Conservation (phyloP, 2,113 vertebrate genomes). For the Phrynosoma blainvillii region DNA sequence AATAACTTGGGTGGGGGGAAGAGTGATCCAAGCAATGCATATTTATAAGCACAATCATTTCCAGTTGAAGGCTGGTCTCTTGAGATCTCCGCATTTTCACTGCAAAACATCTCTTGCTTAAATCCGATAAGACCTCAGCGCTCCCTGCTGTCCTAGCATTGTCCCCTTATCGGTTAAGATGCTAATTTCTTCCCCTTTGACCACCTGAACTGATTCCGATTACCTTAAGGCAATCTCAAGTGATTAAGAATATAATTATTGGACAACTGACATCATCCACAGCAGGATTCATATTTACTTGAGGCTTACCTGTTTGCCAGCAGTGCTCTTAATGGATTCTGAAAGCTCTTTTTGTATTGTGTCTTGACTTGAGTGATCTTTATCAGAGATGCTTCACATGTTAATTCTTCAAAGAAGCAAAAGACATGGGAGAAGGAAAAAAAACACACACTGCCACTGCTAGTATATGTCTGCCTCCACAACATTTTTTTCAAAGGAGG, state of each 20-base stretch:
- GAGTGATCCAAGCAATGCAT: constrained; percentile 27
- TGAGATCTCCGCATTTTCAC: constrained; percentile 62
- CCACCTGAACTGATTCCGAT: constrained; percentile 51
- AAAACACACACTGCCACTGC: constrained; percentile 48
- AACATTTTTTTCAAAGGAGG: too few relatives aligned
- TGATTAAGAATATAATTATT: constrained; percentile 68
- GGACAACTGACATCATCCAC: constrained; percentile 62
- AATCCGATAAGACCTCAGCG: constrained; percentile 56
- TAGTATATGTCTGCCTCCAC: constrained; percentile 29
- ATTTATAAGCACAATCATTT: constrained; percentile 78
- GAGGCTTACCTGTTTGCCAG: constrained; percentile 55
- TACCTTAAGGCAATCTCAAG: constrained; percentile 58
- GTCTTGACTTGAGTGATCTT: constrained; percentile 50
- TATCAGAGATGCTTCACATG: constrained; percentile 53
- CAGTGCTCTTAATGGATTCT: constrained; percentile 59
- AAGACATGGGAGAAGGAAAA: constrained; percentile 55
- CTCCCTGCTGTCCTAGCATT: constrained; percentile 59
- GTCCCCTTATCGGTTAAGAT: constrained; percentile 63
- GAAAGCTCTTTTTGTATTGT: constrained; percentile 49
- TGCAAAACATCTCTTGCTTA: constrained; percentile 63
- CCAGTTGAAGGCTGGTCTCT: constrained; percentile 65
- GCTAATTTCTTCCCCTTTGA: constrained; percentile 76
- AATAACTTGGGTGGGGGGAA: constrained; percentile 44
- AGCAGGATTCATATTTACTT: constrained; percentile 67
- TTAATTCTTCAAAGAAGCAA: constrained; percentile 63